Base-by-base conservation (phyloP, 1,140 invertebrate genomes). In the Atopsyche davidsoni region DNA sequence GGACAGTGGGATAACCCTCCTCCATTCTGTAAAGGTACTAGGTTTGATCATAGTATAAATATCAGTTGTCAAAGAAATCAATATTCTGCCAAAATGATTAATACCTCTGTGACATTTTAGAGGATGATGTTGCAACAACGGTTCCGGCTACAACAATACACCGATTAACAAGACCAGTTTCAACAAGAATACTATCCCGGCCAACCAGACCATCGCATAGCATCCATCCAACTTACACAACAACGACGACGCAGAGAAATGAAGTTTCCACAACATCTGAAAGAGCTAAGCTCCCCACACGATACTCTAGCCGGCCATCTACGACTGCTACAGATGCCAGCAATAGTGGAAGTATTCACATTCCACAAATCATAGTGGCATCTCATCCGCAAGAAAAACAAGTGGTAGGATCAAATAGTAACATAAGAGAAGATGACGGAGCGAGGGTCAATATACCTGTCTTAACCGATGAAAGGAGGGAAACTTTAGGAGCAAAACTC, bases 1-100 rank as follows among this genome's bases (percentile, higher is more conserved):
- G 91, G 91, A 2, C 77, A 81, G 43, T 94, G 89, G 75, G 87
- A 92, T 64, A 79, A 81, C 32, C 70, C 78, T 0, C 68, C 86
- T 16, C 90, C 90, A 1, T 73, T 69, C 22, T 91, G 89, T 62
- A 72, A 76, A 64, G 76, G 87, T 85, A 76, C 70, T 53, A 67
- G 59, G 35, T 11, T 50, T 48, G 40, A 42, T 51, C 24, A 23
- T 17, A 17, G 14, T 25, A 44, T 24, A 50, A 28, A 48, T 11
- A 50, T 44, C 17, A 19, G 22, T 9, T 35, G n/a, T 23, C 16
- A 19, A 2, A 39, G 6, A 48, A 48, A 44, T 16, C 16, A 14
- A 43, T 44, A 44, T 47, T 10, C 18, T 9, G 4, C 10, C 4
- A 4, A 34, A 34, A 46, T 46, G 11, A 14, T 35, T 1, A 10